A percentile compares a stretch with the other conserved stretches of the same genome.
Conservation (phyloP, 2,797 vertebrate genomes). For the Chaetophractus vellerosus region DNA sequence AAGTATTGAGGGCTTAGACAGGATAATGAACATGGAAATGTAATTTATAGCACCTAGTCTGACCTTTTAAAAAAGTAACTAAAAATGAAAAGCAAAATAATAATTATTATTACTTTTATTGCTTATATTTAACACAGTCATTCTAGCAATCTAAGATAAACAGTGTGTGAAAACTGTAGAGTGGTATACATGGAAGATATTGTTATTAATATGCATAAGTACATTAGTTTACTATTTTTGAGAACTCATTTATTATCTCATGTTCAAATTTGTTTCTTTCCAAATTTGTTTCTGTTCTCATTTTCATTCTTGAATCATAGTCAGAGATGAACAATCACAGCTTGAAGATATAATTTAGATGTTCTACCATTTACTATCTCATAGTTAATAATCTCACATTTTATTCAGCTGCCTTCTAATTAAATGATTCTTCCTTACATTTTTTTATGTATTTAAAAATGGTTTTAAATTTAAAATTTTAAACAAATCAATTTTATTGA, state of each 20-base stretch:
- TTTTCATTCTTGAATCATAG: not conserved
- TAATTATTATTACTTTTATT: not conserved
- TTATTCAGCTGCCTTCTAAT: not conserved
- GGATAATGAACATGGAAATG: not conserved
- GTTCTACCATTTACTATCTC: not conserved
- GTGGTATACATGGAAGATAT: not conserved
- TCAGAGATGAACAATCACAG: not conserved
- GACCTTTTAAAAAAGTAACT: not conserved
- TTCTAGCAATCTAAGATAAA: not conserved
- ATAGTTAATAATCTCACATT: not conserved
- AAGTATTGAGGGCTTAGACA: not conserved
- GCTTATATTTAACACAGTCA: not conserved
- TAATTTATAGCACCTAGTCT: not conserved
- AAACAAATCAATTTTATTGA: no score
- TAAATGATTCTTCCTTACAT: not conserved
- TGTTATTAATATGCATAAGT: not conserved
- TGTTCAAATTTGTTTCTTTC: constrained; percentile 15
- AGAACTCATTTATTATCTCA: not conserved
- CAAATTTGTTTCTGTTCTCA: not conserved
- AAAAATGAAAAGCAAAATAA: constrained; percentile 46
- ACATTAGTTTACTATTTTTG: not conserved
- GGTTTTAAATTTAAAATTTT: no score
- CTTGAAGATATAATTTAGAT: not conserved
- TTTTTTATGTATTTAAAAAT: no score
- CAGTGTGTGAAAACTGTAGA: not conserved